phyloP scores from a whole-genome alignment of 2,797 vertebrate species.

The Eospalax fontanierii region DNA sequence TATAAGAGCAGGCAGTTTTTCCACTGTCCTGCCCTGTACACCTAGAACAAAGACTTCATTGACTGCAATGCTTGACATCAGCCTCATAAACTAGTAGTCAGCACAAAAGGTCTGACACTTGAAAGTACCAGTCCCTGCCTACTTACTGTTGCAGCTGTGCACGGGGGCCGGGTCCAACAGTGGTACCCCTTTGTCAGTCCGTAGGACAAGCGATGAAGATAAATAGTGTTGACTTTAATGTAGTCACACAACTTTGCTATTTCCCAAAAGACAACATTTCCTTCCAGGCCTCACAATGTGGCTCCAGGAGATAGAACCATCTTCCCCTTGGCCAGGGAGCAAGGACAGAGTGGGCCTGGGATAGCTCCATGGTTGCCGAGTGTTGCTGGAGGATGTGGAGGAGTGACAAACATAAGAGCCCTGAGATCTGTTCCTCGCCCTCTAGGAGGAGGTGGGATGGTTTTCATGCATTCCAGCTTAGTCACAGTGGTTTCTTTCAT shows the following conservation, averaged over 20 bases:
- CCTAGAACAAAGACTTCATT: conserved; percentile 99
- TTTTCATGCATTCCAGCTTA: conserved; percentile 79
- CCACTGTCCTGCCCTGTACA: conserved; percentile 97
- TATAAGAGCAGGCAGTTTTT: conserved; percentile 98
- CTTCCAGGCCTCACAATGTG: conserved; percentile 86
- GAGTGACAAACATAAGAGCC: conserved; percentile 55
- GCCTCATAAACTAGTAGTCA: conserved; percentile 99
- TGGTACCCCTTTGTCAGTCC: conserved; percentile 90
- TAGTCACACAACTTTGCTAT: conserved; percentile 90
- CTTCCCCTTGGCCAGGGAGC: conserved; percentile 78
- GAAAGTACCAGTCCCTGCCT: conserved; percentile 96
- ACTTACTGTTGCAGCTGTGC: conserved; percentile 93
- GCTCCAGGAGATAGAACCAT: conserved; percentile 76
- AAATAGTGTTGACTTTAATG: conserved; percentile 93
- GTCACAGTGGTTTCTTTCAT: conserved; percentile 82
- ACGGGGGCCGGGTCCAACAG: conserved; percentile 93
- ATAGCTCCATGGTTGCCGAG: neutral
- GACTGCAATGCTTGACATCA: conserved; percentile 99
- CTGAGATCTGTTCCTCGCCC: conserved; percentile 73
- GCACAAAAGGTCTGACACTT: conserved; percentile 99
- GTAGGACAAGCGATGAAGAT: conserved; percentile 93
- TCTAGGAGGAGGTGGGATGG: conserved; percentile 65
- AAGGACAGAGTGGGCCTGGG: conserved; percentile 14
- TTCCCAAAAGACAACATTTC: conserved; percentile 91
- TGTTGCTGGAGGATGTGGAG: neutral